Evolutionary conservation across 1,140 invertebrate species (phyloP).

Genomic region (Drosophila serrata): DNA sequence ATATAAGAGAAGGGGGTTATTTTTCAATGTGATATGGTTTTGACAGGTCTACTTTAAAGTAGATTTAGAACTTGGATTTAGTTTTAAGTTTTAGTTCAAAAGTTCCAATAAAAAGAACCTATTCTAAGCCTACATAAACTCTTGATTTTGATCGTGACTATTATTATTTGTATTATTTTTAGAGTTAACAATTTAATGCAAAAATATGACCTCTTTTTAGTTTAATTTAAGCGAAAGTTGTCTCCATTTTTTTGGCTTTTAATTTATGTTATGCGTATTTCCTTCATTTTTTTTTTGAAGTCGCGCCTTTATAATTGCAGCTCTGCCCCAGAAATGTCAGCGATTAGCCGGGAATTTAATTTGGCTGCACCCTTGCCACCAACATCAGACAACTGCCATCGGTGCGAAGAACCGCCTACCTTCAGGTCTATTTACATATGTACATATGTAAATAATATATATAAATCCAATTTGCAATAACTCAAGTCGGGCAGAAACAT

Average conservation of each 20-base stretch:
- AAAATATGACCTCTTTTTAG: background rate
- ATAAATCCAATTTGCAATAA: conserved; percentile 54
- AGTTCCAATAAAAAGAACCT: too few species aligned
- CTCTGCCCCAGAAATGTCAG: conserved; percentile 56
- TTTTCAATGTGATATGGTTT: background rate
- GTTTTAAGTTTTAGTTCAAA: background rate
- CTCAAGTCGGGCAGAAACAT: conserved; percentile 45
- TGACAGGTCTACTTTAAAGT: background rate
- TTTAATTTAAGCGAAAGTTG: conserved; percentile 1
- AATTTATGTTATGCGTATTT: conserved; percentile 3
- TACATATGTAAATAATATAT: conserved; percentile 14
- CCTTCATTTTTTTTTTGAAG: background rate
- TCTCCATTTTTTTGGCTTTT: background rate
- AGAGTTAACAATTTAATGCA: background rate
- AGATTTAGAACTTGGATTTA: background rate
- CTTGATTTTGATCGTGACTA: too few species aligned
- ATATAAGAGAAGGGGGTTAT: background rate
- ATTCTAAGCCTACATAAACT: too few species aligned
- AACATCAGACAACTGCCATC: conserved; percentile 26
- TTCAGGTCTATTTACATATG: conserved; percentile 8
- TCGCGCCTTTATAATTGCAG: conserved; percentile 17
- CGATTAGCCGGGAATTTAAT: conserved; percentile 58
- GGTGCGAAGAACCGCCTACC: conserved; percentile 45
- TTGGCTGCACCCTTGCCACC: conserved; percentile 41
- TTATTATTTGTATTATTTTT: background rate